Conservation (phyloP, 1,140 invertebrate genomes). For the Myzus persicae region DNA sequence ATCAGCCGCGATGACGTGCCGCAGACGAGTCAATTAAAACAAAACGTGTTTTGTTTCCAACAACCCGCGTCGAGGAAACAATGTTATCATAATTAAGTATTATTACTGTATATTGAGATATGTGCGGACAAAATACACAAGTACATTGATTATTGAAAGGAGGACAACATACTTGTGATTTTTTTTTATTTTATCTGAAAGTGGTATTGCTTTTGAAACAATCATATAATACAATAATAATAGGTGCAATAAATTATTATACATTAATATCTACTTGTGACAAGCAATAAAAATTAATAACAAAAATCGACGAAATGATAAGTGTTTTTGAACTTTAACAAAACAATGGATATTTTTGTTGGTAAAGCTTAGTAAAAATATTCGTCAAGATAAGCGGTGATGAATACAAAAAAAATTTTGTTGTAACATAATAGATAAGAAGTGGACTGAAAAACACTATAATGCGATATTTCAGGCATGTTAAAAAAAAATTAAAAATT, state of each 20-base stretch:
- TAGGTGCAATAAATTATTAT: not conserved
- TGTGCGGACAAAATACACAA: not conserved
- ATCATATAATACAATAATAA: not conserved
- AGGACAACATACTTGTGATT: not conserved
- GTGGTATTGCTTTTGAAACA: not conserved
- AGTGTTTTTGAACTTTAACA: not conserved
- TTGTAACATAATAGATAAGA: not conserved
- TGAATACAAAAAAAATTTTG: not conserved
- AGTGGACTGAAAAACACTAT: not conserved
- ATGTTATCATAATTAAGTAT: conserved; percentile 19
- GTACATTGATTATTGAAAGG: not conserved
- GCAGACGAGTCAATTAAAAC: not conserved
- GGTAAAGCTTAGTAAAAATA: not conserved
- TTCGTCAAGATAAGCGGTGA: not conserved
- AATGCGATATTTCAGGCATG: not conserved
- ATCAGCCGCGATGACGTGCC: not conserved
- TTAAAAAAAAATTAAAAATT: not conserved
- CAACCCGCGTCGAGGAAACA: not conserved
- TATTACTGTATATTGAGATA: not conserved
- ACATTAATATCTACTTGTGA: not conserved
- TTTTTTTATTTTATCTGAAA: not conserved
- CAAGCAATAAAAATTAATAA: not conserved
- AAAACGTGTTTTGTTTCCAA: not conserved
- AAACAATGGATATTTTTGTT: not conserved
- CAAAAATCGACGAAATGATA: not conserved